Evolutionary conservation across 2,113 vertebrate species (phyloP), one percentile per base, ranked within the genome.

Genomic region (Burhinus bistriatus): DNA sequence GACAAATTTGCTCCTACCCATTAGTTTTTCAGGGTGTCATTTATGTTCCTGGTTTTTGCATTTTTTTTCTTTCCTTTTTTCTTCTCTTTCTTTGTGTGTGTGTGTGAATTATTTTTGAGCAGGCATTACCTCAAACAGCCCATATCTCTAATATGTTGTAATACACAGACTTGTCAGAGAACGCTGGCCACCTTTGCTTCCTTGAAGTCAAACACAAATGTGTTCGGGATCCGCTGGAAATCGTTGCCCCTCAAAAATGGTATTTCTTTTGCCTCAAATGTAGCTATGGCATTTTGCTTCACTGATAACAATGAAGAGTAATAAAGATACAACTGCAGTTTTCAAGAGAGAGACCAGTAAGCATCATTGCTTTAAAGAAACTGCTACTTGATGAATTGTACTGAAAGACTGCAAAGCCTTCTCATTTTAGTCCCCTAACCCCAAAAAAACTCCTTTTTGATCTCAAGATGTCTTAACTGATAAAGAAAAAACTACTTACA

Each of bases 241-340:
- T 71, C 2, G 2, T 58, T 89, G 62, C 17, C 27, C 88, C 30
- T 90, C 47, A 57, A 30, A 62, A 78, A 90, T 75, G 57, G 72
- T 64, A 78, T 90, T 81, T 75, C n/a, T 70, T 95, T 84, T 64
- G 7, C 90, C 57, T 89, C 52, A 64, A 44, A 81, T 4, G 6
- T 52, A 75, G 59, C 68, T 64, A 11, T 92, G 73, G 54, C 86
- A 84, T 96, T 96, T 97, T 92, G 57, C 51, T 90, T 93, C 49
- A 9, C 80, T 3, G 27, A 16, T 89, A 92, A 82, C 61, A 87
- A 81, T 51, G 80, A 75, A 89, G 13, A 52, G 52, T 82, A 71
- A 92, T 87, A 95, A 94, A 96, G 91, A 87, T 79, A 71, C 57
- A 89, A 57, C 65, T 82, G 57, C 69, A 87, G 79, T 32, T 66